A percentile compares a stretch with the other conserved stretches of the same genome.
Evolutionary conservation across 2,888 invertebrate genomes (phyloP).

Genomic region (Cephalotes varians): DNA sequence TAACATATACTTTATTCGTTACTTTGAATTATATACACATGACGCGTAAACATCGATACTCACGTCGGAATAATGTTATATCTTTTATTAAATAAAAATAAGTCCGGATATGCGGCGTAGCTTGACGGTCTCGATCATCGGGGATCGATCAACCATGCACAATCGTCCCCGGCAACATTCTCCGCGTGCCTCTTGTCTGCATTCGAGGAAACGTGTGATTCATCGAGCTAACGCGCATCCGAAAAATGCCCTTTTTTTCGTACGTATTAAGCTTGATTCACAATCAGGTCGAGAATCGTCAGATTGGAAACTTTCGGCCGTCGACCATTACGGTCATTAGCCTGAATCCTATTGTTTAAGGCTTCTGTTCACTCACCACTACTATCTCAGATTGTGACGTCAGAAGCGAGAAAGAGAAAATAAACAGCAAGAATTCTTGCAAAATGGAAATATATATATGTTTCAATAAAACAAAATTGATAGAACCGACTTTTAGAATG

Average conservation of each 20-base stretch:
- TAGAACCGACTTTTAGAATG: too few species aligned
- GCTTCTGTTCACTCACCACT: too few species aligned
- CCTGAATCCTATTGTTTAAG: slow-evolving; percentile 1
- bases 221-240: slow-evolving; percentile 35
- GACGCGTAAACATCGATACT: slow-evolving; percentile 35
- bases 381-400: too few species aligned
- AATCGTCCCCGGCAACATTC: slow-evolving; percentile 33
- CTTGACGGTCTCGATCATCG: slow-evolving; percentile 27
- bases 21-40: slow-evolving; percentile 37
- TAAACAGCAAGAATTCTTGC: too few species aligned
- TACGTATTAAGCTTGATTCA: not conserved
- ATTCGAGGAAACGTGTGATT: slow-evolving; percentile 36
- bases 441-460: too few species aligned
- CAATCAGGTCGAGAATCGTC: not conserved
- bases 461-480: too few species aligned
- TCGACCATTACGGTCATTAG: not conserved
- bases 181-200: not conserved
- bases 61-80: slow-evolving; percentile 11
- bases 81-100: slow-evolving; percentile 39
- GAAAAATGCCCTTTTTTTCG: slow-evolving; percentile 35
- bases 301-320: not conserved
- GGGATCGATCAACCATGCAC: slow-evolving; percentile 19
- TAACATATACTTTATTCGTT: slow-evolving; percentile 43
- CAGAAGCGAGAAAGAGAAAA: too few species aligned
- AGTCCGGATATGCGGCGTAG: slow-evolving; percentile 4